phyloP scores from a whole-genome alignment of 2,113 vertebrate genomes.

The Anarhynchus alexandrinus region DNA sequence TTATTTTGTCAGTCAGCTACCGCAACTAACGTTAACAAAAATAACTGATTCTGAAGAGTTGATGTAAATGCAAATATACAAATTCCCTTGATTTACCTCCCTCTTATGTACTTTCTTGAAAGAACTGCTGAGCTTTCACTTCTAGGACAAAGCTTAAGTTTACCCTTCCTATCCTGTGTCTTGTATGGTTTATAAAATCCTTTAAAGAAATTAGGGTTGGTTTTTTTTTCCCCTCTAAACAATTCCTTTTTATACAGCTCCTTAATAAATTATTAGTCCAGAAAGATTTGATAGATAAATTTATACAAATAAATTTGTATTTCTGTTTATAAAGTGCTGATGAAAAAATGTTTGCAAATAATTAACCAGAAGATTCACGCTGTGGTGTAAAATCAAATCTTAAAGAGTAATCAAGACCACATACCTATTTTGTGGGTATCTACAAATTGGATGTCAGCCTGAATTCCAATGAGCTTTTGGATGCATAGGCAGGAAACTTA shows the following conservation, averaged over 20 bases:
- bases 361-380: neutral
- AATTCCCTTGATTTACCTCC: neutral
- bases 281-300: neutral
- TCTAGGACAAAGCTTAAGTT: neutral
- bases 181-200: neutral
- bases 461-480: neutral
- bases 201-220: neutral
- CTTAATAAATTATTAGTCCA: neutral
- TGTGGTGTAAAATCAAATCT: neutral
- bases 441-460: neutral
- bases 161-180: neutral
- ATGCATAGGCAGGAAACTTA: neutral
- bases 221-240: neutral
- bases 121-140: conserved; percentile 7
- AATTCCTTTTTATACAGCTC: neutral
- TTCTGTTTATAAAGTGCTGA: neutral
- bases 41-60: neutral
- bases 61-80: conserved; percentile 1
- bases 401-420: neutral
- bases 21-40: neutral
- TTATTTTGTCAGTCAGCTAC: neutral
- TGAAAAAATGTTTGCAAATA: neutral
- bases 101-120: neutral
- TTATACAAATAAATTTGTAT: neutral
- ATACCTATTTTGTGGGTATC: neutral